Percentiles rank a stretch among this genome's conserved stretches.
Conservation (phyloP, 2,888 invertebrate species). For the Synergus japonicus region DNA sequence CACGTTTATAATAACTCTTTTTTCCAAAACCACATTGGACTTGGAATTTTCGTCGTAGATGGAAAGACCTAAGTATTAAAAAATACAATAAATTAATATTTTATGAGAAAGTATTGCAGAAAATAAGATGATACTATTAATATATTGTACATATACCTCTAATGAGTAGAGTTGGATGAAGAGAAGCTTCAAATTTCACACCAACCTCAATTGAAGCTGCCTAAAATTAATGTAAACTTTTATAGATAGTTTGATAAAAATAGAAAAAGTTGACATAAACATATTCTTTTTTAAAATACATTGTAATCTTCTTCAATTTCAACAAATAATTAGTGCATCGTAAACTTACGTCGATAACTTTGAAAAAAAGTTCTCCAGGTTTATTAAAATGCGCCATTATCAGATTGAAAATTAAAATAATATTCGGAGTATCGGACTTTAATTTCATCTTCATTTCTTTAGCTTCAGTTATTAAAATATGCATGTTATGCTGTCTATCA, state of each 20-base stretch:
- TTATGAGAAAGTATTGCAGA: too few species aligned
- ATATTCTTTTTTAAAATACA: too few species aligned
- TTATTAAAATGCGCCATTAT: constrained; percentile 37
- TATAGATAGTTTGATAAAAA: not conserved
- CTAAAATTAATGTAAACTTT: not conserved
- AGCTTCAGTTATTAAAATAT: constrained; percentile 1
- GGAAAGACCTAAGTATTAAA: too few species aligned
- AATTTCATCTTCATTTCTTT: constrained; percentile 17
- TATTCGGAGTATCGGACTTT: constrained; percentile 19
- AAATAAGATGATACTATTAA: not conserved
- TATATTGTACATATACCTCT: not conserved
- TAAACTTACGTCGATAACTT: constrained; percentile 38
- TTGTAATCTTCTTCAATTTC: not conserved
- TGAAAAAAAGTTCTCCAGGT: constrained; percentile 32
- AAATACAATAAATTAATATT: too few species aligned
- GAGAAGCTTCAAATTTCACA: not conserved
- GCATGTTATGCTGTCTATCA: not conserved
- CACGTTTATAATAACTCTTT: not conserved
- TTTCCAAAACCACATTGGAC: not conserved
- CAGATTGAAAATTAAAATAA: constrained; percentile 36
- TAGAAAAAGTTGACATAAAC: not conserved
- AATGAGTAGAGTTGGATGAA: not conserved
- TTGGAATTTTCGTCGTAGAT: too few species aligned
- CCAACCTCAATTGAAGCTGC: not conserved
- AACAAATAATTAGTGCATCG: not conserved